Evolutionary conservation across 2,113 vertebrate species (phyloP), one percentile per base, ranked within the genome.

Genomic region (Rana temporaria): DNA sequence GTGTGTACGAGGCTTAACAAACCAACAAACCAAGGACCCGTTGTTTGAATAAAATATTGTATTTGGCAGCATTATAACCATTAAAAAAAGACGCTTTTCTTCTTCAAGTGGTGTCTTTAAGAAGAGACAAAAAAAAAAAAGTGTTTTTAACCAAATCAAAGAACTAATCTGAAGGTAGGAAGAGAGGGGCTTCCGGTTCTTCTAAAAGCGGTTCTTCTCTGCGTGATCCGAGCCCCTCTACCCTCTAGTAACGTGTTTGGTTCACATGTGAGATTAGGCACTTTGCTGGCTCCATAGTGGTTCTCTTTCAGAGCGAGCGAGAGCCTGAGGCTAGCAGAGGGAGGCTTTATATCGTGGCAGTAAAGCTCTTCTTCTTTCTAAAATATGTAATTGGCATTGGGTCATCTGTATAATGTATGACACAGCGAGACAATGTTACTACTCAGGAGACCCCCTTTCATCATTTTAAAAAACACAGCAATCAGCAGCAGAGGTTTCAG

Each of bases 381-480:
- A 74, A 82, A 59, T 59, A 74, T 71, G 64, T 75, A 82, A 75
- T 82, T 82, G 55, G 71, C 71, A 74, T 14, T 59, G 80, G 71
- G 71, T 75, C 80, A 82, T 75, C 70, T 67, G 80, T 82, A 67
- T 57, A 82, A 75, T 67, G 71, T 82, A 75, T 75, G 69, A 48
- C 68, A 59, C 52, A 56, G 71, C 20, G 64, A 82, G 63, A 75
- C 80, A 82, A 82, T 82, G 80, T 82, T 75, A 74, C 80, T 63
- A 34, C 69, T 81, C 79, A 66, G 69, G 80, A 82, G 80, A 67
- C 70, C 63, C 59, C 80, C 80, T 82, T 82, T 82, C 53, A 82
- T 81, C 79, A 81, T 81, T 81, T 81, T 53, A 81, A 70, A 70
- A 81, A 57, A 81, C 26, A 53, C 24, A 26, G 55, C 18, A 73